phyloP scores from a whole-genome alignment of 2,113 vertebrate species.

The Oceanodroma tethys region DNA sequence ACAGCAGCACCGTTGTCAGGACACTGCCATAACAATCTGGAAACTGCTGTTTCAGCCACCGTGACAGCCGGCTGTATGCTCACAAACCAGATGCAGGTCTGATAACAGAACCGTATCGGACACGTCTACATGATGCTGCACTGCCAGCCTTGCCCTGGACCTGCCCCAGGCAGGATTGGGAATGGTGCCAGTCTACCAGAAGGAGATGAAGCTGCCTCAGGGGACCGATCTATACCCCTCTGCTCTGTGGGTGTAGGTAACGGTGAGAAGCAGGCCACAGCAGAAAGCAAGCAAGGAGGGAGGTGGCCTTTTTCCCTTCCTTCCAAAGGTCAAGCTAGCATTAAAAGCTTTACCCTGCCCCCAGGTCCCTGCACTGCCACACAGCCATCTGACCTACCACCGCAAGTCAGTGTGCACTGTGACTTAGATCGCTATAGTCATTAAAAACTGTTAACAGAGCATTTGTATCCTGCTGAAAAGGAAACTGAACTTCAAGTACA shows the following conservation, averaged over 20 bases:
- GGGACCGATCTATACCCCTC: neutral
- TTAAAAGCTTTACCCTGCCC: neutral
- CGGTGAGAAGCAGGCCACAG: neutral
- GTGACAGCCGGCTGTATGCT: neutral
- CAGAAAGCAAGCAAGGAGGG: neutral
- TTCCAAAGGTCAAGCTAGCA: neutral
- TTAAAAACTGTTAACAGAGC: too few relatives aligned
- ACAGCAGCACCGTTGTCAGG: neutral
- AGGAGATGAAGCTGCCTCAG: neutral
- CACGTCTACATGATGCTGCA: fast-evolving
- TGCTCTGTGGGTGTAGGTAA: neutral
- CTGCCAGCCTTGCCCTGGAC: neutral
- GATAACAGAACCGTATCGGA: fast-evolving
- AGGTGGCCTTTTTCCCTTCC: neutral
- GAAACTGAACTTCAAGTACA: neutral
- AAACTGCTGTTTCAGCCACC: neutral
- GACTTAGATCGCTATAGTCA: too few relatives aligned
- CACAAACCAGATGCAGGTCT: neutral
- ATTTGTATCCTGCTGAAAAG: neutral
- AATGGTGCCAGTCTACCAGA: neutral
- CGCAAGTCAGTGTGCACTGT: neutral
- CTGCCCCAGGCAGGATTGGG: neutral
- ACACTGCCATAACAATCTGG: neutral
- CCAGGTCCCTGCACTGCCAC: neutral
- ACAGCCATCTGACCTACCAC: neutral